These are phyloP conservation scores for Copidosoma aretas DNA, from an alignment of 2,888 invertebrate species.

Conservation along the genomic window DNA sequence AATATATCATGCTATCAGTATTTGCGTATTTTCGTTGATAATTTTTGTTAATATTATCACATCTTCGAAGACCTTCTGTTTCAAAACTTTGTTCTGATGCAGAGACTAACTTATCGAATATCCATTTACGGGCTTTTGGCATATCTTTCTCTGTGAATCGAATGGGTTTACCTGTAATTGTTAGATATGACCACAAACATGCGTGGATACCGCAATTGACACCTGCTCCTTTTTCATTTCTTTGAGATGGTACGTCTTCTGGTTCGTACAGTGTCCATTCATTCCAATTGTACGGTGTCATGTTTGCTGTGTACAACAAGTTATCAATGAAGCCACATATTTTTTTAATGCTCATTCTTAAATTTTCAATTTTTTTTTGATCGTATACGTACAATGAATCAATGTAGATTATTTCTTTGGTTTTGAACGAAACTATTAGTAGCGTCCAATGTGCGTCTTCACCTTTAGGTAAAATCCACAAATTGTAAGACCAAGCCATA, in stretches of 20 bases:
- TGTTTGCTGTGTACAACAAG: background rate
- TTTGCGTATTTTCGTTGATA: too few relatives aligned
- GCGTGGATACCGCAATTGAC: background rate
- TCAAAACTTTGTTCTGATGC: too few relatives aligned
- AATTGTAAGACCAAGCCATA: too few relatives aligned
- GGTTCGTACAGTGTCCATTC: conserved; percentile 1
- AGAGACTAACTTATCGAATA: too few relatives aligned
- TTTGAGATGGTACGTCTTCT: conserved; percentile 6
- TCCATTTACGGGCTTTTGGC: too few relatives aligned
- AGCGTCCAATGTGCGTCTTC: background rate
- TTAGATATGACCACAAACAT: conserved; percentile 8
- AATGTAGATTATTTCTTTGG: conserved; percentile 1
- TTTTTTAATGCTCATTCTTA: background rate
- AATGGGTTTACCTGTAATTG: background rate
- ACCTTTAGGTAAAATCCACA: too few relatives aligned
- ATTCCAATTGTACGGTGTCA: background rate
- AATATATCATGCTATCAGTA: too few relatives aligned
- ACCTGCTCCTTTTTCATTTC: background rate
- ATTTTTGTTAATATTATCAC: too few relatives aligned
- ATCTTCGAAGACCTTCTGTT: too few relatives aligned
- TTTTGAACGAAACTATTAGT: background rate
- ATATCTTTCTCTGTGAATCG: too few relatives aligned
- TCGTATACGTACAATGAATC: background rate
- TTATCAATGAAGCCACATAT: conserved; percentile 1
- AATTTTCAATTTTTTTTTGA: too few relatives aligned